Evolutionary conservation across 2,888 invertebrate species (phyloP).

Genomic region (Hirtodrosophila trivittata): DNA sequence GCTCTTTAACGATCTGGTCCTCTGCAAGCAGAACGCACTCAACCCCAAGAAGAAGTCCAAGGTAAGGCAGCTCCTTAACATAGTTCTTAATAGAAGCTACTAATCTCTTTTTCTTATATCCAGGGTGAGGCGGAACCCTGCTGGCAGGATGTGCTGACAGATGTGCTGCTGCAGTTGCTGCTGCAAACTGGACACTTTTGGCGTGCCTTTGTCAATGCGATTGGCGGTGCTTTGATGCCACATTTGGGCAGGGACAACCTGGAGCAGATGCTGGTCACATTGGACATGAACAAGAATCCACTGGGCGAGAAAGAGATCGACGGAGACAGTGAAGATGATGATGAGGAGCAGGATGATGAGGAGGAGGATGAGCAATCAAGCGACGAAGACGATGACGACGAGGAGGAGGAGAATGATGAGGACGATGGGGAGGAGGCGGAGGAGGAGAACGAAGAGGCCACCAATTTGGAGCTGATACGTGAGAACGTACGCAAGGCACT

Average conservation of each 20-base stretch:
- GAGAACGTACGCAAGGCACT: slow-evolving; percentile 62
- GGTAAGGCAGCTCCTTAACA: background rate
- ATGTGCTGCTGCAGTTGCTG: slow-evolving; percentile 52
- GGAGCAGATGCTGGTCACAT: slow-evolving; percentile 39
- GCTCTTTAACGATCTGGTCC: slow-evolving; percentile 42
- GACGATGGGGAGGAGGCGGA: background rate
- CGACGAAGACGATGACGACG: slow-evolving; percentile 3
- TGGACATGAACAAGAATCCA: slow-evolving; percentile 58
- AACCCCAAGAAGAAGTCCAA: slow-evolving; percentile 5
- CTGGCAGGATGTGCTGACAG: slow-evolving; percentile 66
- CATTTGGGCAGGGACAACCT: slow-evolving; percentile 41
- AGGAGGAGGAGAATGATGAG: background rate
- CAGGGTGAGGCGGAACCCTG: slow-evolving; percentile 12
- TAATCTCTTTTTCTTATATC: background rate
- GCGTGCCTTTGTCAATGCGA: slow-evolving; percentile 49
- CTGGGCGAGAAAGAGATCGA: slow-evolving; percentile 19
- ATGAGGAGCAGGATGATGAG: slow-evolving; percentile 12
- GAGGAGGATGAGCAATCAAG: slow-evolving; percentile 7
- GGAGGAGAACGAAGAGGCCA: slow-evolving; percentile 13
- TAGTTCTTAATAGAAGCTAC: background rate
- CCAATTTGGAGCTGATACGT: slow-evolving; percentile 44
- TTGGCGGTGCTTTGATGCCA: slow-evolving; percentile 30
- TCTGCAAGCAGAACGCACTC: slow-evolving; percentile 47
- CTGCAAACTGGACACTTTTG: slow-evolving; percentile 46
- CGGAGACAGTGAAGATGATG: slow-evolving; percentile 4